A percentile compares a stretch with the other conserved stretches of the same genome.
These are phyloP conservation scores for Patella ulyssiponensis DNA, from an alignment of 2,888 invertebrate genomes.

Conservation along the genomic window DNA sequence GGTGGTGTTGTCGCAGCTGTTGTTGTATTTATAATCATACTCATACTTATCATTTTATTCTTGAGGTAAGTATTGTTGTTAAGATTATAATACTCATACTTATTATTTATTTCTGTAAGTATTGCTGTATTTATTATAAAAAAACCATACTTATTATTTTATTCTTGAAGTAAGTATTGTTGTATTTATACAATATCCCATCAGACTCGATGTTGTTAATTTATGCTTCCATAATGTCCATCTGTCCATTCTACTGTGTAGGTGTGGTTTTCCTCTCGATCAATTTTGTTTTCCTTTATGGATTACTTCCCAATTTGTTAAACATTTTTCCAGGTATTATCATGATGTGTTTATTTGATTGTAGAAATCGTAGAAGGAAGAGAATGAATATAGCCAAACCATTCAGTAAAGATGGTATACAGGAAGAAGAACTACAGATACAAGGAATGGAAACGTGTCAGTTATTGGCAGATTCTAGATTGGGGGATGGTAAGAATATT, in stretches of 20 bases:
- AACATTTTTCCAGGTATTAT: too few species aligned
- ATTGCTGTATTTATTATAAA: slow-evolving; percentile 20
- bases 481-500: slow-evolving; percentile 26
- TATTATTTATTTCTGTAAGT: slow-evolving; percentile 15
- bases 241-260: too few species aligned
- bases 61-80: slow-evolving; percentile 20
- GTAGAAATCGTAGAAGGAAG: slow-evolving; percentile 33
- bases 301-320: too few species aligned
- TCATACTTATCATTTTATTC: slow-evolving; percentile 19
- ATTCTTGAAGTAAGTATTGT: slow-evolving; percentile 3
- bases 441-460: slow-evolving; percentile 33
- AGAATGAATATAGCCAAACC: slow-evolving; percentile 34
- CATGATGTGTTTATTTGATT: not conserved
- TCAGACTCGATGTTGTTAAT: too few species aligned
- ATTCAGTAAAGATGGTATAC: slow-evolving; percentile 26
- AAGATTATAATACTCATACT: slow-evolving; percentile 15
- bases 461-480: slow-evolving; percentile 39
- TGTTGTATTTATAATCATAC: slow-evolving; percentile 22
- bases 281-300: too few species aligned
- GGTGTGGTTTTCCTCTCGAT: too few species aligned
- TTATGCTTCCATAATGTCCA: too few species aligned
- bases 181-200: not conserved
- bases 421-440: slow-evolving; percentile 22
- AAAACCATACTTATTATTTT: not conserved
- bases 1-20: slow-evolving; percentile 42